Conservation (phyloP, 2,888 invertebrate species). For the Cataglyphis rosenhaueri region DNA sequence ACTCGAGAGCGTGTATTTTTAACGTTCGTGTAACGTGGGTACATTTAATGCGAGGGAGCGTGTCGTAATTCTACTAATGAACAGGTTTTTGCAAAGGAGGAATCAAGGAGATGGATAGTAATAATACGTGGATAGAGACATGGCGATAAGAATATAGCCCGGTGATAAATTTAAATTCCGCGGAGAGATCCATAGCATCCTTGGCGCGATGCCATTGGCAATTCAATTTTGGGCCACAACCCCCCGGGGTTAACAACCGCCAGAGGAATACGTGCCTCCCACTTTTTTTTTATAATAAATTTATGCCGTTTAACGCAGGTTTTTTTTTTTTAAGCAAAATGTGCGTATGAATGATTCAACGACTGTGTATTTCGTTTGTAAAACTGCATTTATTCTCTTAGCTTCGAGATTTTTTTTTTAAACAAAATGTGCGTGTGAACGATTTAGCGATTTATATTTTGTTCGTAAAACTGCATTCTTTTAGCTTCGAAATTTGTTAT, state of each 20-base stretch:
- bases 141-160: background rate
- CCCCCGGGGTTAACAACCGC: conserved; percentile 27
- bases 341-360: background rate
- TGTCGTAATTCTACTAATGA: conserved; percentile 9
- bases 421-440: background rate
- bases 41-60: background rate
- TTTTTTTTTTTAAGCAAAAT: background rate
- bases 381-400: background rate
- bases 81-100: background rate
- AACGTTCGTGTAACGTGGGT: conserved; percentile 41
- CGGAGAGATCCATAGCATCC: background rate
- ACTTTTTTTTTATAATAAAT: background rate
- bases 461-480: background rate
- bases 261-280: background rate
- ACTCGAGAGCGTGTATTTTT: conserved; percentile 64
- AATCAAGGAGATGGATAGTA: background rate
- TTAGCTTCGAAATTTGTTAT: background rate
- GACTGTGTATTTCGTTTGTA: background rate
- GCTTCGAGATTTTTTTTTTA: background rate
- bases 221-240: conserved; percentile 41
- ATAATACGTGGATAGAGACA: background rate
- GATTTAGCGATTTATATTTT: background rate
- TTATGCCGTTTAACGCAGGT: background rate
- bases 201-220: conserved; percentile 28
- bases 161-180: conserved; percentile 38